Evolutionary conservation across 2,113 vertebrate species (phyloP).

Genomic region (Nipponia nippon): DNA sequence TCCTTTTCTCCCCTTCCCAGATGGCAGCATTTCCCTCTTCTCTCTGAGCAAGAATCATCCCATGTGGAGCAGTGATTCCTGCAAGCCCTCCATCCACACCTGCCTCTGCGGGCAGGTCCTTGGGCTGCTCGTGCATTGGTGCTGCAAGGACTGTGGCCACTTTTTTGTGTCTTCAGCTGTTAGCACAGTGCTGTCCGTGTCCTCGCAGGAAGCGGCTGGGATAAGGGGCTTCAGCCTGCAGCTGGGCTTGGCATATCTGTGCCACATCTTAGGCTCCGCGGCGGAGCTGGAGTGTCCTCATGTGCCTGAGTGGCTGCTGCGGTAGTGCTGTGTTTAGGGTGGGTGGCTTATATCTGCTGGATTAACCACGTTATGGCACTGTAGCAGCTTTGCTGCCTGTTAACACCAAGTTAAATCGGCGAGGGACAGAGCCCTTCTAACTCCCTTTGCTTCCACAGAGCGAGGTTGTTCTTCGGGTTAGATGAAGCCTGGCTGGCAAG

Average conservation of each 20-base stretch:
- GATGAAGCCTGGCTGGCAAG: background rate
- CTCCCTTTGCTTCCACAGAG: background rate
- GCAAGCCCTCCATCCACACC: background rate
- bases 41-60: background rate
- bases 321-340: background rate
- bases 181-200: rapidly evolving
- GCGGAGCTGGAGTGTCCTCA: background rate
- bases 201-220: rapidly evolving
- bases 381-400: background rate
- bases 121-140: rapidly evolving
- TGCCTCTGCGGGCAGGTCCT: background rate
- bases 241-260: background rate
- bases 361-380: background rate
- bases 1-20: background rate
- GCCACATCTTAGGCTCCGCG: background rate
- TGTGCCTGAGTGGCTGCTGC: rapidly evolving
- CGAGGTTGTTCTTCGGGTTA: background rate
- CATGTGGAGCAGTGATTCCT: background rate
- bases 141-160: rapidly evolving
- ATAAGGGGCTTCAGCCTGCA: background rate
- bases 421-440: background rate
- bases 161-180: background rate
- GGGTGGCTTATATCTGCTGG: background rate
- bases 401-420: background rate
- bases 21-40: background rate